Conservation (phyloP, 2,113 vertebrate species). For the Nothobranchius kuhntae region DNA sequence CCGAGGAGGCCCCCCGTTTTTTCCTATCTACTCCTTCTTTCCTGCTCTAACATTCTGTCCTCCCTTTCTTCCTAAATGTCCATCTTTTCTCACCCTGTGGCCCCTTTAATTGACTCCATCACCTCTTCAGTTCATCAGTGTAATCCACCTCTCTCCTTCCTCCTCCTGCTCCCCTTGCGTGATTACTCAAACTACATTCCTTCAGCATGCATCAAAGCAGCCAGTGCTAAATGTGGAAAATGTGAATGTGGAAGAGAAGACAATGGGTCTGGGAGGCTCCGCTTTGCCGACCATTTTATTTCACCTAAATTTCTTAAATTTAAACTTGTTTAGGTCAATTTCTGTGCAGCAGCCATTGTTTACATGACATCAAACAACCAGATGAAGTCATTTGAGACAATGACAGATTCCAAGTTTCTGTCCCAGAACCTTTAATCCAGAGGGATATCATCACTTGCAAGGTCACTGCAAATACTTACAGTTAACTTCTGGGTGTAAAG, state of each 20-base stretch:
- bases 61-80: slow-evolving; percentile 61
- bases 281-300: slow-evolving; percentile 55
- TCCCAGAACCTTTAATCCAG: slow-evolving; percentile 43
- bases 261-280: slow-evolving; percentile 65
- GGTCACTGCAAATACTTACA: slow-evolving; percentile 30
- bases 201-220: slow-evolving; percentile 75
- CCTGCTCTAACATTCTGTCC: slow-evolving; percentile 29
- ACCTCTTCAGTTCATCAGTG: slow-evolving; percentile 71
- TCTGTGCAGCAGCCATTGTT: slow-evolving; percentile 23
- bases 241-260: slow-evolving; percentile 70
- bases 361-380: slow-evolving; percentile 16
- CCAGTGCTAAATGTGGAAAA: slow-evolving; percentile 81
- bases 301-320: slow-evolving; percentile 59
- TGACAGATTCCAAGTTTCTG: slow-evolving; percentile 38
- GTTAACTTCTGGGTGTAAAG: slow-evolving; percentile 47
- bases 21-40: slow-evolving; percentile 44
- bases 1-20: slow-evolving; percentile 55
- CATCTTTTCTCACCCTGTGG: slow-evolving; percentile 71
- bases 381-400: slow-evolving; percentile 45
- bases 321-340: slow-evolving; percentile 34
- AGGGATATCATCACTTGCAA: slow-evolving; percentile 48
- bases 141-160: slow-evolving; percentile 52
- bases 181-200: slow-evolving; percentile 77
- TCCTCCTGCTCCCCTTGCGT: slow-evolving; percentile 21
- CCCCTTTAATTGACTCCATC: slow-evolving; percentile 75